These are phyloP conservation scores for Diacarnus erythraeanus DNA, from an alignment of 37 sponge, comb jelly and placozoan species.

Conservation along the genomic window DNA sequence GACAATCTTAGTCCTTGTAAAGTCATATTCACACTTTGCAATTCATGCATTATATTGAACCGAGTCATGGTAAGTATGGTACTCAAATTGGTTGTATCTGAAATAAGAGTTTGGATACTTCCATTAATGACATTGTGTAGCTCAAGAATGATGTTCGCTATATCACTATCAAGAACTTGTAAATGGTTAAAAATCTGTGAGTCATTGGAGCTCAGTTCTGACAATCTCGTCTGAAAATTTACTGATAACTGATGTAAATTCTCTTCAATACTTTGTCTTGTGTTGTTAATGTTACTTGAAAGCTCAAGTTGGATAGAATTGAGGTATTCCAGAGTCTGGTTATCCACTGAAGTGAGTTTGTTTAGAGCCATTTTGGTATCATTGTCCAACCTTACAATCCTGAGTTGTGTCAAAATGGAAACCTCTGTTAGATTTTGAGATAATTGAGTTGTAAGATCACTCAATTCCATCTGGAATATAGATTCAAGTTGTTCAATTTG, in stretches of 20 bases:
- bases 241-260: not conserved
- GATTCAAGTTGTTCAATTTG: not conserved
- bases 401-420: not conserved
- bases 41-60: not conserved
- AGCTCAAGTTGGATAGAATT: not conserved
- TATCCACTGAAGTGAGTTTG: not conserved
- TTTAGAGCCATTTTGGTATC: not conserved
- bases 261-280: not conserved
- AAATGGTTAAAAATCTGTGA: not conserved
- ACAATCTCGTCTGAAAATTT: not conserved
- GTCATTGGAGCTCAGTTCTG: not conserved
- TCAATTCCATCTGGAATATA: not conserved
- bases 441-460: not conserved
- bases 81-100: no score
- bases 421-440: not conserved
- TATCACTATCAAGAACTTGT: not conserved
- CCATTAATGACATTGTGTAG: not conserved
- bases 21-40: not conserved
- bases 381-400: not conserved
- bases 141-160: not conserved
- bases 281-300: not conserved
- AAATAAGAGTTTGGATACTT: not conserved
- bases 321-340: not conserved
- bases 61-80: not conserved
- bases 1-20: not conserved